Base-by-base conservation (phyloP, 2,113 vertebrate genomes). In the Ammodytes dubius region DNA sequence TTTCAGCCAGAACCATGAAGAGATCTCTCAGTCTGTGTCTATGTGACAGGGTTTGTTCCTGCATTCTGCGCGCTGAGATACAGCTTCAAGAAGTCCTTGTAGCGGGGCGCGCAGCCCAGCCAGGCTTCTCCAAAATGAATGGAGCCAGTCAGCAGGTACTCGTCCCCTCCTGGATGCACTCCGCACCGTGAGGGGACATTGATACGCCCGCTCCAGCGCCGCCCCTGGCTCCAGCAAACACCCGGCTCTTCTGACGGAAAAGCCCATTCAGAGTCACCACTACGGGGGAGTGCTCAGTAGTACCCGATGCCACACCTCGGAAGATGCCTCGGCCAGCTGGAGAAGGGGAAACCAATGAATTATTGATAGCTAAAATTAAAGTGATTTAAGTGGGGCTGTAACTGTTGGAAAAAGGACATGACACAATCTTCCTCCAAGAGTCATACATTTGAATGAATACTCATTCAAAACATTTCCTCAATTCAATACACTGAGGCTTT, bases 91-190 rank as follows among this genome's bases (percentile, higher is more conserved):
- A 99, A 99, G 96, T 99, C 97, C 84, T 93, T 95, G 57, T 97
- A 98, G 43, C 95, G 96, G 12, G 96, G 96, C 8, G 97, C 96
- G 27, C 98, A 99, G 88, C 97, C 96, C 1, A 99, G 88, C 91
- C 96, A 95, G 43, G 96, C 96, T 88, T 98, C 96, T 67, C 97
- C 97, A 79, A 99, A 99, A 93, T 96, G 96, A 85, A 99, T 91
- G 0, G 96, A 96, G 69, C 97, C 98, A 0, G 96, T 98, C 85
- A 99, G 96, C 49, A 99, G 96, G 91, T 97, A 97, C 58, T 98
- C 96, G 1, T 96, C 96, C 0, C 50, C 93, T 76, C 95, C 96
- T 0, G 95, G 92, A 73, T 52, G 94, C 56, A 96, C 94, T 0
- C 93, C 92, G 19, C 98, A 99, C 58, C 90, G 89, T 3, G 93